Evolutionary conservation across 2,113 vertebrate genomes (phyloP).

Genomic region (Aplodontia rufa): DNA sequence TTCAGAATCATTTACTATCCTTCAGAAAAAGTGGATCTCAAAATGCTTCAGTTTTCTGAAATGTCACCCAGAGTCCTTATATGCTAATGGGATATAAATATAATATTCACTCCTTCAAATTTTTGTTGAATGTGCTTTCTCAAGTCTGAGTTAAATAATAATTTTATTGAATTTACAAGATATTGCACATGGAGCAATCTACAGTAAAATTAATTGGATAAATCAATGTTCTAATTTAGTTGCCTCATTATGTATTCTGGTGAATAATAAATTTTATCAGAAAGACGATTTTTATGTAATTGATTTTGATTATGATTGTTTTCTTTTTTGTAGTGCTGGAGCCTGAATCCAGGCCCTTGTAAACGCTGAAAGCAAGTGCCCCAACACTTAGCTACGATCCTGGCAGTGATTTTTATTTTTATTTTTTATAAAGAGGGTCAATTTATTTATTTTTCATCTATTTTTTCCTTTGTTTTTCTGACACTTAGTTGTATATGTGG

Average conservation of each 20-base stretch:
- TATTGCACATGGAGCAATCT: background rate
- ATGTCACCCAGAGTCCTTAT: constrained; percentile 9
- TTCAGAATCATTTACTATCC: constrained; percentile 29
- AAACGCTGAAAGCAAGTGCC: too few relatives aligned
- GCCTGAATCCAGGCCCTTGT: too few relatives aligned
- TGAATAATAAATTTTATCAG: constrained; percentile 31
- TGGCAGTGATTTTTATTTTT: too few relatives aligned
- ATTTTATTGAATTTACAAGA: background rate
- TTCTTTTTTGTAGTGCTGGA: too few relatives aligned
- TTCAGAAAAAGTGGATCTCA: constrained; percentile 42
- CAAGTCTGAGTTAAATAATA: constrained; percentile 61
- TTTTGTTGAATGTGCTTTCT: background rate
- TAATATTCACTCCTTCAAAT: constrained; percentile 15
- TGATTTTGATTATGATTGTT: background rate
- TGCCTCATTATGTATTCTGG: background rate
- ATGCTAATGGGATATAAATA: background rate
- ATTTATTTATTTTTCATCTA: background rate
- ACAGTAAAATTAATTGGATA: constrained; percentile 49
- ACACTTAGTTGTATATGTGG: too few relatives aligned
- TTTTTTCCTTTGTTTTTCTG: too few relatives aligned
- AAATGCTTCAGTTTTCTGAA: constrained; percentile 37
- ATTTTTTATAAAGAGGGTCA: too few relatives aligned
- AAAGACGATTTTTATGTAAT: background rate
- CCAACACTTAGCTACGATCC: too few relatives aligned
- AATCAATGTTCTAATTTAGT: constrained; percentile 57